Evolutionary conservation across 2,113 vertebrate species (phyloP), one percentile per base, ranked within the genome.

Genomic region (Nerophis ophidion): DNA sequence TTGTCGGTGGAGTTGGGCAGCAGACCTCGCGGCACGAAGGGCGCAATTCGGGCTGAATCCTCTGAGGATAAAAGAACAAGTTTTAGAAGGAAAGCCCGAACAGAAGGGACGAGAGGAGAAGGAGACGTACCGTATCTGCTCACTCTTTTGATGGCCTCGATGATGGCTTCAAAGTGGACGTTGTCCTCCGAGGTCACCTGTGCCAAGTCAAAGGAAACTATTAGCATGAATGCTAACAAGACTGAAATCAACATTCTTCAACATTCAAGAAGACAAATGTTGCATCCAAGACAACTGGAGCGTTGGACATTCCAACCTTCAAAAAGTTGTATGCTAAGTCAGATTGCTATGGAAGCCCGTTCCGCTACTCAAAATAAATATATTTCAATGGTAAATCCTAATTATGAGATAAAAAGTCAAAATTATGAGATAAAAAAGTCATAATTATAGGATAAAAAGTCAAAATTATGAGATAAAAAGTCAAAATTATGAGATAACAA

Each of bases 1-100:
- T 96, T 97, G 56, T 95, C 92, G 0, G 93, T 97, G 72, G 93
- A 89, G 57, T 93, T 93, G 0, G 97, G 97, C 63, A 99, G 88
- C 70, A 99, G 92, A 50, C 91, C 92, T 70, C 85, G 82, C 73
- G 92, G 78, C 33, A 81, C 17, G 79, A 99, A 97, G 4, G 95
- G 90, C 13, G 83, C 85, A 61, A 97, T 75, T 8, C 75, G 57
- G 1, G 89, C 88, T 14, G 87, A 93, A 68, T 98, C 98, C 68
- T 94, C 97, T 98, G 68, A 26, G 0, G 11, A 12, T 7, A n/a
- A 7, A 76, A 0, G 40, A 33, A 61, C 9, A 3, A 2, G 8
- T 49, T 56, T 35, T 8, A 15, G 19, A 34, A 35, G 2, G 26
- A 36, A 35, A 35, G 26, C 8, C 5, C 7, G 26, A 26, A 26